Evolutionary conservation across 2,888 invertebrate genomes (phyloP).

Genomic region (Eustalomyia histrio): DNA sequence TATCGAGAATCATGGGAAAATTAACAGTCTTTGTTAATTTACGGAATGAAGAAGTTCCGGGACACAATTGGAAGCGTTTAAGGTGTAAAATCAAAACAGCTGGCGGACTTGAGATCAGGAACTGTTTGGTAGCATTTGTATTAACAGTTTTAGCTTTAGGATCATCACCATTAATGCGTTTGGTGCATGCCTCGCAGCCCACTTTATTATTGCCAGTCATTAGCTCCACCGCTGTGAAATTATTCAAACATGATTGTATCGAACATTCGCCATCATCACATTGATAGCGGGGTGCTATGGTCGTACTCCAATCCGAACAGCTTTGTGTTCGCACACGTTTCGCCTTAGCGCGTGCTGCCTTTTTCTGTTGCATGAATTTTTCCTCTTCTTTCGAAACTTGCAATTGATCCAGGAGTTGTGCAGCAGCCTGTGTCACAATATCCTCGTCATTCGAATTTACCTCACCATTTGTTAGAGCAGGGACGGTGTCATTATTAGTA

Average conservation of each 20-base stretch:
- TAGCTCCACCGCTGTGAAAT: slow-evolving; percentile 94
- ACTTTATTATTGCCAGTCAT: slow-evolving; percentile 96
- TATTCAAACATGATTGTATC: slow-evolving; percentile 92
- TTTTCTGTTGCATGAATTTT: slow-evolving; percentile 57
- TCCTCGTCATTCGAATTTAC: slow-evolving; percentile 52
- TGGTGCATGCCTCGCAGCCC: slow-evolving; percentile 93
- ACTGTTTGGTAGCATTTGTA: slow-evolving; percentile 90
- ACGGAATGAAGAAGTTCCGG: slow-evolving; percentile 85
- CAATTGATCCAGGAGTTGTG: slow-evolving; percentile 67
- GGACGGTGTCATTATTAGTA: slow-evolving; percentile 14
- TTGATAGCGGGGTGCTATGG: slow-evolving; percentile 84
- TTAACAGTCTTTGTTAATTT: slow-evolving; percentile 93
- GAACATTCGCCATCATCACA: slow-evolving; percentile 90
- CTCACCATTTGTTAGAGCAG: slow-evolving; percentile 65
- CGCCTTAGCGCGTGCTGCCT: slow-evolving; percentile 65
- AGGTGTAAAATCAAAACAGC: slow-evolving; percentile 96
- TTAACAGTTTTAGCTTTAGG: slow-evolving; percentile 87
- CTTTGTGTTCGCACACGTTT: slow-evolving; percentile 78
- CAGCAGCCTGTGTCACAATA: slow-evolving; percentile 39
- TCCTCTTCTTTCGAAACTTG: slow-evolving; percentile 62
- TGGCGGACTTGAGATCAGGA: slow-evolving; percentile 94
- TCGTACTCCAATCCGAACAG: slow-evolving; percentile 80
- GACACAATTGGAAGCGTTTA: slow-evolving; percentile 94
- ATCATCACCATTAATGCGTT: slow-evolving; percentile 84
- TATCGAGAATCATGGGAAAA: slow-evolving; percentile 91